These are phyloP conservation scores for Bufo gargarizans DNA, from an alignment of 2,113 vertebrate species.

Conservation along the genomic window DNA sequence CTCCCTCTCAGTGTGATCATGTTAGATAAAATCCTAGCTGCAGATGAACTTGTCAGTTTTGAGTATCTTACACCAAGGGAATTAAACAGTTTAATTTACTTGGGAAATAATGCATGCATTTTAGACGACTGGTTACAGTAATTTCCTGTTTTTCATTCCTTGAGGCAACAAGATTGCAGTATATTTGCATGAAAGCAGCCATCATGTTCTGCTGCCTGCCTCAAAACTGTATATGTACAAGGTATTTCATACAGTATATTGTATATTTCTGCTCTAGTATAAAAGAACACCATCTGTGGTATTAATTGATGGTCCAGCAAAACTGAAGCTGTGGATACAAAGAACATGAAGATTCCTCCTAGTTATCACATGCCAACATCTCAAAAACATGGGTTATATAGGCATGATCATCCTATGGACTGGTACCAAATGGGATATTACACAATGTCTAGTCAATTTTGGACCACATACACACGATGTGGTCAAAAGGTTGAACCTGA, in stretches of 20 bases:
- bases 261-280: neutral
- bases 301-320: neutral
- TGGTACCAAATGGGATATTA: neutral
- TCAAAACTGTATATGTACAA: neutral
- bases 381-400: neutral
- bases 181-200: neutral
- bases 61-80: neutral
- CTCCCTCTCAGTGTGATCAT: neutral
- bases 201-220: too few species aligned
- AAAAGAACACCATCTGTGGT: neutral
- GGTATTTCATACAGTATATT: neutral
- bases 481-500: neutral
- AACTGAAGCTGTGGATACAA: neutral
- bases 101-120: neutral
- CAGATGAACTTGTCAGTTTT: neutral
- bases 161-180: neutral
- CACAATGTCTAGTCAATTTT: neutral
- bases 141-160: conserved; percentile 6
- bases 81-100: conserved; percentile 3
- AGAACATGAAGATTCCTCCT: neutral
- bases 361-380: neutral
- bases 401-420: neutral
- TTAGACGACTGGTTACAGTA: neutral
- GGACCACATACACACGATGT: neutral
- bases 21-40: neutral